phyloP scores from a whole-genome alignment of 2,888 invertebrate species.

The Diarsia rubi region DNA sequence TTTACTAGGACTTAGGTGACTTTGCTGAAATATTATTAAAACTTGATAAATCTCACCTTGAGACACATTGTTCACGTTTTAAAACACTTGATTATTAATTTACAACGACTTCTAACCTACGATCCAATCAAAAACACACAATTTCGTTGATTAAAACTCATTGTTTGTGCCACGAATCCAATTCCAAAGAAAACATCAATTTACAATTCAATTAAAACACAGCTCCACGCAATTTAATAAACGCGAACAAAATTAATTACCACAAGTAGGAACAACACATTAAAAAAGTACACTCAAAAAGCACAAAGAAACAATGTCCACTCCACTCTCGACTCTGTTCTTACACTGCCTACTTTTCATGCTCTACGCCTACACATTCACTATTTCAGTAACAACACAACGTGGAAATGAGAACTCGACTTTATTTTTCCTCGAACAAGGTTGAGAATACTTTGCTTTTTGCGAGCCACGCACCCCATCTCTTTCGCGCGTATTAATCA shows the following conservation, averaged over 20 bases:
- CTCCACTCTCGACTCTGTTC: constrained; percentile 84
- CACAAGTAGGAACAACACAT: constrained; percentile 57
- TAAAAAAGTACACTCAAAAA: constrained; percentile 67
- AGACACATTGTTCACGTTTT: constrained; percentile 28
- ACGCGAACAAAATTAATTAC: constrained; percentile 63
- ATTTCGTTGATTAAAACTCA: constrained; percentile 41
- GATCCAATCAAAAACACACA: constrained; percentile 27
- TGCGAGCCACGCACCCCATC: constrained; percentile 82
- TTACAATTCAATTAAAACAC: constrained; percentile 56
- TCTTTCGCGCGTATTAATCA: constrained; percentile 90
- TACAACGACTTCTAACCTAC: background rate
- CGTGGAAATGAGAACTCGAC: constrained; percentile 76
- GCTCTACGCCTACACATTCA: constrained; percentile 89
- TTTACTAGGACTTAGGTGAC: background rate
- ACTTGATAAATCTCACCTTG: constrained; percentile 10
- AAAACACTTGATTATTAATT: constrained; percentile 39
- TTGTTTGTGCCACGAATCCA: constrained; percentile 28
- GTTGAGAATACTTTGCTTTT: constrained; percentile 71
- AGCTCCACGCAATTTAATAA: constrained; percentile 60
- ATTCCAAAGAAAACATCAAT: constrained; percentile 51
- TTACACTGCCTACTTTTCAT: constrained; percentile 90
- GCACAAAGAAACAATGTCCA: constrained; percentile 79
- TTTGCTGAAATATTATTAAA: background rate
- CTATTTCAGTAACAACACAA: constrained; percentile 86
- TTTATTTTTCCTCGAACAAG: constrained; percentile 74